A percentile compares a stretch with the other conserved stretches of the same genome.
Conservation (phyloP, 2,888 invertebrate species). For the Sabatieria punctata region DNA sequence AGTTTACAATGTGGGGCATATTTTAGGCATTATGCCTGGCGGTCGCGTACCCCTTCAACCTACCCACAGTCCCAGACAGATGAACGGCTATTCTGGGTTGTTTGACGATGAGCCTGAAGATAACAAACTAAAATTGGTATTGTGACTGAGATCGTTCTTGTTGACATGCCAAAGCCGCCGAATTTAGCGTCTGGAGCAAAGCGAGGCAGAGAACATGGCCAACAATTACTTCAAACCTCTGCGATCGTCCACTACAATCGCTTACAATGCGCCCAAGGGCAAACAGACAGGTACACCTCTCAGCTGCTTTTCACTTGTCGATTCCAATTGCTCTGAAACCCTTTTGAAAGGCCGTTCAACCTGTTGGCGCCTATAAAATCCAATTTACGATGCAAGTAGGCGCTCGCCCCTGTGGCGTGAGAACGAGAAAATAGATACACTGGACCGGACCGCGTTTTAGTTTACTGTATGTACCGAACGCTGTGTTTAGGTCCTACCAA, state of each 20-base stretch:
- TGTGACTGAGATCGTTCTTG: not conserved
- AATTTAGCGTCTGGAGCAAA: slow-evolving; percentile 41
- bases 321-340: too few relatives aligned
- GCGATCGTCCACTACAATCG: slow-evolving; percentile 45
- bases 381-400: too few relatives aligned
- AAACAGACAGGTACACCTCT: too few relatives aligned
- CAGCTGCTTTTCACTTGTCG: too few relatives aligned
- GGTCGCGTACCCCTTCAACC: not conserved
- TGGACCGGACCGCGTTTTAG: too few relatives aligned
- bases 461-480: too few relatives aligned
- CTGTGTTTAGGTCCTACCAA: slow-evolving; percentile 13
- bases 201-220: slow-evolving; percentile 46
- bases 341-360: too few relatives aligned
- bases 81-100: not conserved
- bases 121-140: slow-evolving; percentile 1
- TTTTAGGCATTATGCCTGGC: slow-evolving; percentile 1
- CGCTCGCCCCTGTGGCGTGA: too few relatives aligned
- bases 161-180: not conserved
- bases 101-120: not conserved
- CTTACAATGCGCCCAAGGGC: slow-evolving; percentile 42
- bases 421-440: too few relatives aligned
- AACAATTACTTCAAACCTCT: slow-evolving; percentile 55
- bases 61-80: not conserved
- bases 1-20: too few relatives aligned
- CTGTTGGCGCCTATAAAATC: too few relatives aligned